Evolutionary conservation across 2,888 invertebrate species (phyloP).

Genomic region (Acanthoscelides obtectus): DNA sequence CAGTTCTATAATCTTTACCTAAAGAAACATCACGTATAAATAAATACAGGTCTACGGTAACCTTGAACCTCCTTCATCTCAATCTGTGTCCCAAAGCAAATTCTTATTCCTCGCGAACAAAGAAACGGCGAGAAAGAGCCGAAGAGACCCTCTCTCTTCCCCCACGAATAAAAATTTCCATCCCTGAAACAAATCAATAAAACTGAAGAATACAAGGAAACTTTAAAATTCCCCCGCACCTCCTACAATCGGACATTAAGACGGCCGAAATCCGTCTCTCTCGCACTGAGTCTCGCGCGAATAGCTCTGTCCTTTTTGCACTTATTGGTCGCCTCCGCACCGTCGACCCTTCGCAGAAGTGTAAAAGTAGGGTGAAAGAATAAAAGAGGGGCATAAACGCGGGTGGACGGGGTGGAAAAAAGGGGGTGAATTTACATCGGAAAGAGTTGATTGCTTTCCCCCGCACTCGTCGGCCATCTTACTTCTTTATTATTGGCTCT

Average conservation of each 20-base stretch:
- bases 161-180: neutral
- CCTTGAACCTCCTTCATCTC: neutral
- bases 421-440: constrained; percentile 46
- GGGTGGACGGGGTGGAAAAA: constrained; percentile 38
- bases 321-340: constrained; percentile 8
- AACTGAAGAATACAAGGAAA: constrained; percentile 31
- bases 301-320: constrained; percentile 8
- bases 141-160: neutral
- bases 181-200: constrained; percentile 31
- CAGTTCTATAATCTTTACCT: no score
- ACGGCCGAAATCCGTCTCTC: constrained; percentile 5
- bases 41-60: no score
- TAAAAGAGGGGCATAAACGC: constrained; percentile 46
- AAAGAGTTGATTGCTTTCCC: constrained; percentile 48
- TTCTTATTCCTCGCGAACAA: neutral
- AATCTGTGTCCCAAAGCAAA: neutral
- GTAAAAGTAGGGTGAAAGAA: constrained; percentile 49
- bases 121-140: neutral
- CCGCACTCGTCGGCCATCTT: constrained; percentile 43
- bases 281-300: constrained; percentile 13
- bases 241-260: constrained; percentile 34
- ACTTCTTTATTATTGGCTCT: constrained; percentile 45
- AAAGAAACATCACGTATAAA: no score
- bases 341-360: constrained; percentile 38
- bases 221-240: constrained; percentile 35